phyloP scores from a whole-genome alignment of 2,113 vertebrate species.

The Charadrius vociferus region DNA sequence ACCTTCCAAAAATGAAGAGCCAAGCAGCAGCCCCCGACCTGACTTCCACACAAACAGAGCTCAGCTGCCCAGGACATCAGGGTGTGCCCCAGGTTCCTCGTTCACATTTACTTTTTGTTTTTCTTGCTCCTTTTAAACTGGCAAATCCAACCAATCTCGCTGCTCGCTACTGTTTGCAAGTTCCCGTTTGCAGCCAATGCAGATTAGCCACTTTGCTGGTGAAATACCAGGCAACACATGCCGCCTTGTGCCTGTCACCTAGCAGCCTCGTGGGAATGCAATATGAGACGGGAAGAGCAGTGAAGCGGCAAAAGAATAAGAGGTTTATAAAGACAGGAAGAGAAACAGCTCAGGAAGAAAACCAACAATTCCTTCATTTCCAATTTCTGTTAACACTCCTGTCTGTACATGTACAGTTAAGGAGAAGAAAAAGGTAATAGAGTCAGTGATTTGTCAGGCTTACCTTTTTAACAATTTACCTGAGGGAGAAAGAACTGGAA shows the following conservation, averaged over 20 bases:
- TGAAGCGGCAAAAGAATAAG: conserved; percentile 26
- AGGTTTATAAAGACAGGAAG: conserved; percentile 31
- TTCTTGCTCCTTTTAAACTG: neutral
- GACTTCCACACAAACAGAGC: neutral
- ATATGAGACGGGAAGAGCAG: conserved; percentile 21
- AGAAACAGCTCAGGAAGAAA: neutral
- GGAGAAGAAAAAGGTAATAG: neutral
- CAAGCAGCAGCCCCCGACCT: neutral
- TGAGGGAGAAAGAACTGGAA: neutral
- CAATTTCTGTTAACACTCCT: neutral
- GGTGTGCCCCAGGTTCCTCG: neutral
- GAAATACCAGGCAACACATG: conserved; percentile 39
- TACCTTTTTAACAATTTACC: neutral
- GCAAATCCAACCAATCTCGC: neutral
- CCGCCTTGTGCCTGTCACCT: conserved; percentile 58
- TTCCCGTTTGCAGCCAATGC: neutral
- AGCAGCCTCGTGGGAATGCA: conserved; percentile 60
- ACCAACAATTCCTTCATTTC: neutral
- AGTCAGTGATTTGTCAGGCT: neutral
- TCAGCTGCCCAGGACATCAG: neutral
- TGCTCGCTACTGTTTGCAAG: neutral
- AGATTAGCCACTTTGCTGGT: conserved; percentile 49
- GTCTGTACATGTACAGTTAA: neutral
- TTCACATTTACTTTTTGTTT: neutral
- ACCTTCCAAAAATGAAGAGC: neutral